These are phyloP conservation scores for Amiota minor DNA, from an alignment of 2,888 invertebrate species.

Conservation along the genomic window DNA sequence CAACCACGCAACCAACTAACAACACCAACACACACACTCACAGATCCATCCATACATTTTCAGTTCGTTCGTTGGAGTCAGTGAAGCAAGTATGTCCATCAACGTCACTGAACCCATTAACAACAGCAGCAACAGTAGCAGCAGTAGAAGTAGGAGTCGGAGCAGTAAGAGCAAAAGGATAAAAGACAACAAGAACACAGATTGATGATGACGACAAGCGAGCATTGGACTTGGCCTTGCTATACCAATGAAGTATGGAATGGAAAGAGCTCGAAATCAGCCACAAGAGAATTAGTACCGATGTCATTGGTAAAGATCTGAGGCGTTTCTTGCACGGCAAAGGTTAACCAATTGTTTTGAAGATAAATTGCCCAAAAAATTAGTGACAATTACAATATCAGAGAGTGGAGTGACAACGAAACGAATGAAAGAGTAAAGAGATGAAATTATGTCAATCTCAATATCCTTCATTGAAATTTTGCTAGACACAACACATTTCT, in stretches of 20 bases:
- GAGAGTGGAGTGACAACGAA: not conserved
- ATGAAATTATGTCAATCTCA: not conserved
- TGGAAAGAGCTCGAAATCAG: too few species aligned
- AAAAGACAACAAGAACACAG: too few species aligned
- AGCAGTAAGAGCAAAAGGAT: not conserved
- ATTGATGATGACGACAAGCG: too few species aligned
- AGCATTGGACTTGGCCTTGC: too few species aligned
- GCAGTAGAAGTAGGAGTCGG: not conserved
- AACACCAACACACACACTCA: not conserved
- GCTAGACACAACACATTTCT: too few species aligned
- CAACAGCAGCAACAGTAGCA: not conserved
- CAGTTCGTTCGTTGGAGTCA: not conserved
- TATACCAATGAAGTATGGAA: too few species aligned
- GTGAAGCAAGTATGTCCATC: constrained; percentile 7
- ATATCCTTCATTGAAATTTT: not conserved
- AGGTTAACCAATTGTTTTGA: not conserved
- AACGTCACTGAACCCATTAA: constrained; percentile 13
- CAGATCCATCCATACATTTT: not conserved
- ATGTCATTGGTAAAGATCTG: too few species aligned
- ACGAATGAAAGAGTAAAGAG: not conserved
- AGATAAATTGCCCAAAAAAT: constrained; percentile 8
- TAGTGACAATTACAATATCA: constrained; percentile 17
- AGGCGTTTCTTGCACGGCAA: too few species aligned
- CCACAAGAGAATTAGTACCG: not conserved
- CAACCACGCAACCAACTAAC: not conserved